These are phyloP conservation scores for Trypoxylon attenuatum DNA, from an alignment of 2,888 invertebrate species.

Conservation along the genomic window DNA sequence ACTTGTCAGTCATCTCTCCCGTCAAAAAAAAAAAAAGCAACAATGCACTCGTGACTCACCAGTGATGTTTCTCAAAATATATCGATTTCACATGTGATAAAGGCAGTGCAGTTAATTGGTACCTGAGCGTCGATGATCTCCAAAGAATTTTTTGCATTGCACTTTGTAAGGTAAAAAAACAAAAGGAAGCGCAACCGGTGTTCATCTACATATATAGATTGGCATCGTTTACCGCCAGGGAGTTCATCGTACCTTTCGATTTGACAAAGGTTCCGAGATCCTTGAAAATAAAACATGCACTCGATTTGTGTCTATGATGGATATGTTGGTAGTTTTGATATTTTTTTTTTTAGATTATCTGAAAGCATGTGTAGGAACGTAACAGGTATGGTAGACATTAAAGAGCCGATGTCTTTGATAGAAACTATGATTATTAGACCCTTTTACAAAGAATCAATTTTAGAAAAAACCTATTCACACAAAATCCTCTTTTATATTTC, in stretches of 20 bases:
- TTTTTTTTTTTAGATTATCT: too few relatives aligned
- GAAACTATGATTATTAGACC: slow-evolving; percentile 76
- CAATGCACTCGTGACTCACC: slow-evolving; percentile 29
- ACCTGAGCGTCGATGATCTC: slow-evolving; percentile 32
- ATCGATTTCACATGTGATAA: slow-evolving; percentile 44
- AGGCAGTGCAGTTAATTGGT: slow-evolving; percentile 34
- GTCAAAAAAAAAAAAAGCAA: slow-evolving; percentile 1
- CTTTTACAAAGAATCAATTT: slow-evolving; percentile 76
- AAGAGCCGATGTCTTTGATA: slow-evolving; percentile 65
- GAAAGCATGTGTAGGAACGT: slow-evolving; percentile 22
- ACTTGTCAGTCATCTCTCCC: too few relatives aligned
- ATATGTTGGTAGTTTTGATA: not conserved
- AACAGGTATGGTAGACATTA: slow-evolving; percentile 38
- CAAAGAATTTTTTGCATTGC: too few relatives aligned
- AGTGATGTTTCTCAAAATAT: slow-evolving; percentile 51
- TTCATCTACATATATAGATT: too few relatives aligned
- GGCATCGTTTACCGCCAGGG: too few relatives aligned
- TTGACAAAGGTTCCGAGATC: too few relatives aligned
- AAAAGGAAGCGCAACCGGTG: too few relatives aligned
- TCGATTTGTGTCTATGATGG: not conserved
- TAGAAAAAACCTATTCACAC: slow-evolving; percentile 75
- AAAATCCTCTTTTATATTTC: slow-evolving; percentile 71
- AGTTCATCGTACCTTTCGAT: too few relatives aligned
- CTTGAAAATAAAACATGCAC: too few relatives aligned
- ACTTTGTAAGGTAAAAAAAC: too few relatives aligned